Percentiles rank a stretch among this genome's conserved stretches.
Evolutionary conservation across 2,113 vertebrate genomes (phyloP).

Genomic region (Bothrops jararaca): DNA sequence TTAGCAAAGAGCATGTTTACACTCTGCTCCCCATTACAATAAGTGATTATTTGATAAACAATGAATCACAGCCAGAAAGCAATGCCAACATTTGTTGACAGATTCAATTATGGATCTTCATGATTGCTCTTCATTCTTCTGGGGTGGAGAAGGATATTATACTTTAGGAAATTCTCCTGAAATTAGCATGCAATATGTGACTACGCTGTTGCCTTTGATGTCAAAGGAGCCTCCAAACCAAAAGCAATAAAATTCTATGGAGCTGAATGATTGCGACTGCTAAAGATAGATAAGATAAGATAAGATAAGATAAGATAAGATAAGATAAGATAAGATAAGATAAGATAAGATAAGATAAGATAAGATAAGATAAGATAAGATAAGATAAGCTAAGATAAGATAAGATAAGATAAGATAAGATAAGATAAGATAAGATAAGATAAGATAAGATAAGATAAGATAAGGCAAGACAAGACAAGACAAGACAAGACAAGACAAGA

Average conservation of each 20-base stretch:
- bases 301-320: no score
- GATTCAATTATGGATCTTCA: conserved; percentile 38
- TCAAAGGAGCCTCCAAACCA: not conserved
- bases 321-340: no score
- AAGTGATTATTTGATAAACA: conserved; percentile 68
- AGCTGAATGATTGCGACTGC: no score
- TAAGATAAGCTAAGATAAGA: no score
- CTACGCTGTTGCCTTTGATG: conserved; percentile 18
- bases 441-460: no score
- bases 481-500: no score
- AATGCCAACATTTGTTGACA: conserved; percentile 38
- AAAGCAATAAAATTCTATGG: not conserved
- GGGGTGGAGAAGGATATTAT: conserved; percentile 17
- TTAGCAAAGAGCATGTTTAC: conserved; percentile 66
- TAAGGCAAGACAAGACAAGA: no score
- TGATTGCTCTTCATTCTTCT: conserved; percentile 33
- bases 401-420: no score
- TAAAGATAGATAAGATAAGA: not conserved
- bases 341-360: no score
- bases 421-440: no score
- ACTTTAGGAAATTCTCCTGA: conserved; percentile 4
- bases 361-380: no score
- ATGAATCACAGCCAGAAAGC: conserved; percentile 36
- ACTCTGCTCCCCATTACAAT: conserved; percentile 49
- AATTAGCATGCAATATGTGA: conserved; percentile 29